phyloP scores from a whole-genome alignment of 2,113 vertebrate genomes.

The Aramus guarauna region DNA sequence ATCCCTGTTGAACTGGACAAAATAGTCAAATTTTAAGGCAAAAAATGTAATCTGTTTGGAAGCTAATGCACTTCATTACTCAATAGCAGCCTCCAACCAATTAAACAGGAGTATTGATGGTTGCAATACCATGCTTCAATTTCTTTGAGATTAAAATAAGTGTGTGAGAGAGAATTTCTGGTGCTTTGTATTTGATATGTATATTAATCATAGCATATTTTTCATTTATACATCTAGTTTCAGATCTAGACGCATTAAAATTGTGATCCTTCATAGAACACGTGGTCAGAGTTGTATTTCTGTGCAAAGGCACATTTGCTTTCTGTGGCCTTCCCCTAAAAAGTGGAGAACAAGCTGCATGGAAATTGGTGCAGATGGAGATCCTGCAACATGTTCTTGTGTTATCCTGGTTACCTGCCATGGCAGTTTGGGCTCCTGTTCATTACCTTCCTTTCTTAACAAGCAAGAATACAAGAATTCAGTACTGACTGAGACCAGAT shows the following conservation, averaged over 20 bases:
- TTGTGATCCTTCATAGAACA: not conserved
- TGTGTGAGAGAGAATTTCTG: not conserved
- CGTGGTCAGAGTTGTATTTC: not conserved
- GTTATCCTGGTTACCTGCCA: not conserved
- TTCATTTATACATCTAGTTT: not conserved
- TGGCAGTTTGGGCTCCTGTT: not conserved
- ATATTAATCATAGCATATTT: not conserved
- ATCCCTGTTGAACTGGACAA: not conserved
- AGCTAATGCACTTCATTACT: not conserved
- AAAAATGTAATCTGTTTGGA: not conserved
- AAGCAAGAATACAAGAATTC: not conserved
- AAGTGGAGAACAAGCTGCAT: not conserved
- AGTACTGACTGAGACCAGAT: not conserved
- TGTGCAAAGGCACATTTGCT: not conserved
- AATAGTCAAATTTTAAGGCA: not conserved
- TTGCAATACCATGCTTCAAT: not conserved
- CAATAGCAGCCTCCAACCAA: not conserved
- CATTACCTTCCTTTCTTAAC: not conserved
- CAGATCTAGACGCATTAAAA: fast-evolving
- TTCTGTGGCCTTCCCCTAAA: not conserved
- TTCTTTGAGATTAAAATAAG: not conserved
- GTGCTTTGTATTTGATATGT: not conserved
- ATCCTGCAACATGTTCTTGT: not conserved
- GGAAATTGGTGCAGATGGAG: not conserved
- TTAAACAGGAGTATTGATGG: not conserved